Base-by-base conservation (phyloP, 1,140 invertebrate species). In the Dendrolimus kikuchii region DNA sequence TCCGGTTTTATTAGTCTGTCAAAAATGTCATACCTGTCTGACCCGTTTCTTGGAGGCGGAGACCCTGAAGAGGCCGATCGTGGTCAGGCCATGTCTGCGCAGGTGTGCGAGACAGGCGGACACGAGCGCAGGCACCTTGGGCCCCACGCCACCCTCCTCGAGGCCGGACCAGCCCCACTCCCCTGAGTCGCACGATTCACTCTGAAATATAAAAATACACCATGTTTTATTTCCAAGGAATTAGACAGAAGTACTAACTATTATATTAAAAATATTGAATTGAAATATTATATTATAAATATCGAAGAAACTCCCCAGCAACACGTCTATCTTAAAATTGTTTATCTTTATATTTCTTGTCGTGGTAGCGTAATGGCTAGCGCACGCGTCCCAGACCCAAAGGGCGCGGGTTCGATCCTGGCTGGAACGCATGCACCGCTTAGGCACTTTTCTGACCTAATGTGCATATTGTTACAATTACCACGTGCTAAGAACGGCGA, bases 11-110 rank as follows among this genome's bases (percentile, higher is more conserved):
- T 23, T 23, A 3, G 3, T 5, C 42, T 43, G 4, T 8, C 10
- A 10, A 8, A 5, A 10, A n/a, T 43, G 8, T 39, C 77, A 81
- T 77, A 97, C 95, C 92, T 97, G 95, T 87, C 95, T 90, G 40
- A 96, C 93, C 80, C 96, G 89, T 78, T 97, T 98, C 78, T 96
- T 96, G 0, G 95, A 96, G 43, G 94, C 93, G 47, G 95, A 95
- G 37, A 98, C 95, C 57, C 96, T 89, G 87, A 98, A 98, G 46
- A 98, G 92, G 1, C 96, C 96, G 6, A 96, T 88, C 8, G 94
- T 96, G 57, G 92, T 90, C 6, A 98, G 88, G 7, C 95, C 95
- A 62, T 94, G 90, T 7, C 88, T 84, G 71, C 96, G 91, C 39
- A 98, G 89, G 81, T 97, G 94, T 55, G 91, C 90, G 51, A 96